Conservation (phyloP, 2,797 vertebrate genomes). For the Gambelia wislizenii region DNA sequence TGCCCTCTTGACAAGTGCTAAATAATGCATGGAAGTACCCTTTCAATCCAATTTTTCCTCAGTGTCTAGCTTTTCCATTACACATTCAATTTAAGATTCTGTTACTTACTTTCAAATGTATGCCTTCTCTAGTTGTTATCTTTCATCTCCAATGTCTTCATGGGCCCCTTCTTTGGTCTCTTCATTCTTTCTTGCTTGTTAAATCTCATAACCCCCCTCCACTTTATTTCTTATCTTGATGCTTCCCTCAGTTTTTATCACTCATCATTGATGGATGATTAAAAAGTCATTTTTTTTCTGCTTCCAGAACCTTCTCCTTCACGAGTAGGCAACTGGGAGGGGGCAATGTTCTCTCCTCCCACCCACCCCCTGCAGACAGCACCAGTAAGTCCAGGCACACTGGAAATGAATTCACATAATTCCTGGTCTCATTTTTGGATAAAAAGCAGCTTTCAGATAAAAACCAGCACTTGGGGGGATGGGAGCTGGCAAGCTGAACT, state of each 20-base stretch:
- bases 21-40: background rate
- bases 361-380: too few species aligned
- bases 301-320: too few species aligned
- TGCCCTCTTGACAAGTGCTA: background rate
- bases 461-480: too few species aligned
- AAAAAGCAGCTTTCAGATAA: too few species aligned
- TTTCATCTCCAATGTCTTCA: background rate
- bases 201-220: background rate
- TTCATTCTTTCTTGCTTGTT: background rate
- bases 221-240: background rate
- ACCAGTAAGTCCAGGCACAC: too few species aligned
- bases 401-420: too few species aligned
- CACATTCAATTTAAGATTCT: background rate
- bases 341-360: too few species aligned
- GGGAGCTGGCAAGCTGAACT: too few species aligned
- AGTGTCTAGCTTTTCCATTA: background rate
- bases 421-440: too few species aligned
- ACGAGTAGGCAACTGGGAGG: too few species aligned
- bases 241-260: background rate
- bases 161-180: background rate
- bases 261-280: background rate
- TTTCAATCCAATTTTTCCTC: background rate
- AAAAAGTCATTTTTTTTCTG: background rate
- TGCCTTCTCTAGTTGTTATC: background rate
- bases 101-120: too few species aligned